phyloP scores from a whole-genome alignment of 2,113 vertebrate species.

The Psilopogon haemacephalus region DNA sequence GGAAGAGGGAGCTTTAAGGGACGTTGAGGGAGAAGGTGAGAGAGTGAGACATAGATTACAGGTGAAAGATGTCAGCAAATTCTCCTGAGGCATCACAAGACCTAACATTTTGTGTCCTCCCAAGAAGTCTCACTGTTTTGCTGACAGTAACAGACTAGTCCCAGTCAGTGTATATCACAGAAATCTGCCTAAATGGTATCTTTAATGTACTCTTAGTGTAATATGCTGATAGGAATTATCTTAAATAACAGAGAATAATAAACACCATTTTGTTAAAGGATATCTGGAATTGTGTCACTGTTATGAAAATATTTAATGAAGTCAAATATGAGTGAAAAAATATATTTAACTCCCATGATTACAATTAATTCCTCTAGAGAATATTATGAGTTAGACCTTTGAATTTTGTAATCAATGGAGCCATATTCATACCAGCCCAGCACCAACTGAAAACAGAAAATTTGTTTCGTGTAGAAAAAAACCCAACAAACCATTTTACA shows the following conservation, averaged over 20 bases:
- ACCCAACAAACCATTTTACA: background rate
- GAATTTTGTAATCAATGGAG: background rate
- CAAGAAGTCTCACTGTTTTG: background rate
- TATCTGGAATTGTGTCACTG: background rate
- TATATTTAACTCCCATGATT: background rate
- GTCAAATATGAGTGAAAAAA: background rate
- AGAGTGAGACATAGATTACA: background rate
- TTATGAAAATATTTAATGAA: conserved; percentile 2
- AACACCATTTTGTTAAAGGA: background rate
- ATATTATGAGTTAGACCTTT: background rate
- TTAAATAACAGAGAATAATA: background rate
- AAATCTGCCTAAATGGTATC: background rate
- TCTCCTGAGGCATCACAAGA: background rate
- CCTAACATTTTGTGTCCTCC: background rate
- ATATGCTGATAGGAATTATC: background rate
- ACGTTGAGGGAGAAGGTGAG: background rate
- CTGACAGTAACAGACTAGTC: background rate
- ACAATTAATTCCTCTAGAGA: background rate
- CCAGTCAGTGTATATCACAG: background rate
- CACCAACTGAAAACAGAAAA: conserved; percentile 14
- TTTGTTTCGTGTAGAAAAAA: background rate
- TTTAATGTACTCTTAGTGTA: background rate
- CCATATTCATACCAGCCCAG: conserved; percentile 25
- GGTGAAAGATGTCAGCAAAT: background rate
- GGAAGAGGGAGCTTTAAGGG: background rate